Evolutionary conservation across 2,113 vertebrate species (phyloP).

Genomic region (Takifugu bimaculatus): DNA sequence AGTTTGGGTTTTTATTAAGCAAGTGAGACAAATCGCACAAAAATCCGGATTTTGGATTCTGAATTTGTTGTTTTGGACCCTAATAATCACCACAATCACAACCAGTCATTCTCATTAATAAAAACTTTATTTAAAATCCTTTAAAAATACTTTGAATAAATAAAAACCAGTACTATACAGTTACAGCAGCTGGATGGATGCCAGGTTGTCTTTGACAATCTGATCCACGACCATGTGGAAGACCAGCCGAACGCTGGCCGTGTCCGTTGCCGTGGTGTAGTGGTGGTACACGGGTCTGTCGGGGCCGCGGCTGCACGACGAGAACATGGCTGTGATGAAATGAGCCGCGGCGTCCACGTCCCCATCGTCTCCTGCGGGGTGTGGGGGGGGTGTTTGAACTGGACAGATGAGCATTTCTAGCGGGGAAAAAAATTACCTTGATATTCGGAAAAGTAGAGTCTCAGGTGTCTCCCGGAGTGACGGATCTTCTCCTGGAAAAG

Average conservation of each 20-base stretch:
- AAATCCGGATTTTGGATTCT: not conserved
- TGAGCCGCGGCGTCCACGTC: constrained; percentile 70
- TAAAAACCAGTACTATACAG: not conserved
- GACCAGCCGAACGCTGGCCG: constrained; percentile 49
- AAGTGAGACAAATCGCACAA: constrained; percentile 9
- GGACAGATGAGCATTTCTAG: not conserved
- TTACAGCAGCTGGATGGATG: constrained; percentile 59
- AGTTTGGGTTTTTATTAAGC: not conserved
- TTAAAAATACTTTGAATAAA: constrained; percentile 25
- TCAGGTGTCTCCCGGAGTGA: constrained; percentile 66
- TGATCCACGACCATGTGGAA: constrained; percentile 65
- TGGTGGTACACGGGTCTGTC: constrained; percentile 66
- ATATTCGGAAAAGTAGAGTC: constrained; percentile 62
- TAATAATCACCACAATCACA: not conserved
- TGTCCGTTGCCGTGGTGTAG: constrained; percentile 73
- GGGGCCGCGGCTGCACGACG: constrained; percentile 26
- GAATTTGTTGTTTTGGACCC: not conserved
- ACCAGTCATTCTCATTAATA: not conserved
- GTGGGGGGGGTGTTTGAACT: not conserved
- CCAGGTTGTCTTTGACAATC: constrained; percentile 61
- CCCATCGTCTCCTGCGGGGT: constrained; percentile 58
- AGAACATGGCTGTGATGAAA: constrained; percentile 66
- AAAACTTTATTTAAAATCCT: constrained; percentile 58
- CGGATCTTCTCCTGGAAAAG: constrained; percentile 73
- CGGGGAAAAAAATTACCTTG: constrained; percentile 49